Percentiles rank a stretch among this genome's conserved stretches.
phyloP scores from a whole-genome alignment of 2,888 invertebrate genomes.

The Pterostichus niger region DNA sequence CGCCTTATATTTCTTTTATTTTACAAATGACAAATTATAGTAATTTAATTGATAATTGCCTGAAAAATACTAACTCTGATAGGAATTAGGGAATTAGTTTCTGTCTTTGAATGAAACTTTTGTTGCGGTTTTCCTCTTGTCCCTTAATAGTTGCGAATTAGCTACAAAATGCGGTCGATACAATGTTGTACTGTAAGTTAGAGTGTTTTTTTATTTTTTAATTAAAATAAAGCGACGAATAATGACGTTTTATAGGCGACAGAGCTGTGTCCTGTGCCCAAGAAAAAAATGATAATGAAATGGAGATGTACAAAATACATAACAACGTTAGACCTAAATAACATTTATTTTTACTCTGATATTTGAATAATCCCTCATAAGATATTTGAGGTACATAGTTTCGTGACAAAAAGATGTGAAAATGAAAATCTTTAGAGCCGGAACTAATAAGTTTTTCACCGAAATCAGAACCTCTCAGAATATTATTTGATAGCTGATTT shows the following conservation, averaged over 20 bases:
- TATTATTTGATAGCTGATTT: no score
- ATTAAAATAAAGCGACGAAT: slow-evolving; percentile 17
- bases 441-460: no score
- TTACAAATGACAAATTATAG: slow-evolving; percentile 24
- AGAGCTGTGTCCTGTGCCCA: not conserved
- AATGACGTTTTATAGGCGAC: slow-evolving; percentile 17
- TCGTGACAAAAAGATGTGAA: no score
- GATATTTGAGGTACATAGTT: no score
- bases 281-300: no score
- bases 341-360: no score
- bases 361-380: no score
- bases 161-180: slow-evolving; percentile 17
- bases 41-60: not conserved
- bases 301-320: no score
- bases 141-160: slow-evolving; percentile 17
- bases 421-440: no score
- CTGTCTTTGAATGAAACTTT: slow-evolving; percentile 6
- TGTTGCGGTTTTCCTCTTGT: slow-evolving; percentile 26
- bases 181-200: slow-evolving; percentile 15
- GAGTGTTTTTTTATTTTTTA: slow-evolving; percentile 28
- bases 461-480: no score
- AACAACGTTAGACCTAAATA: no score
- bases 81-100: slow-evolving; percentile 1
- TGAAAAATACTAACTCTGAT: not conserved
- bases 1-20: not conserved